These are phyloP conservation scores for Pherbina coryleti DNA, from an alignment of 2,888 invertebrate genomes.

Conservation along the genomic window DNA sequence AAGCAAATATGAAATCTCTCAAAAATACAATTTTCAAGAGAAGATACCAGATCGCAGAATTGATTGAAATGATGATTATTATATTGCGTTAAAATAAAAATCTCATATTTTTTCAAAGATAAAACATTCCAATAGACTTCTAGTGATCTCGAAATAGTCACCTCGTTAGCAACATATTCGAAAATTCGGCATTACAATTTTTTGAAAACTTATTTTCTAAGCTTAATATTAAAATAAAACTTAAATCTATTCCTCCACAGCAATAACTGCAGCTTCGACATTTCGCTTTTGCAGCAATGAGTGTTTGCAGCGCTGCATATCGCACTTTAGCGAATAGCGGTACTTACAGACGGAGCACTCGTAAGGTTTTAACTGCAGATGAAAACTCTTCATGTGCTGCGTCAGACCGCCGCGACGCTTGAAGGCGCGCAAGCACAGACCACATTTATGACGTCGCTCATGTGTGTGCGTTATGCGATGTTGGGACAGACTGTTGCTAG, in stretches of 20 bases:
- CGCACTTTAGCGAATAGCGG: conserved; percentile 66
- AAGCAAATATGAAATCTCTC: too few relatives aligned
- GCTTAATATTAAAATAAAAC: neutral
- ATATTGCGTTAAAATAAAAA: too few relatives aligned
- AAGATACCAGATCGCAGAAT: too few relatives aligned
- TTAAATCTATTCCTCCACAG: neutral
- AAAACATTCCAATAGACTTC: too few relatives aligned
- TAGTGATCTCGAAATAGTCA: too few relatives aligned
- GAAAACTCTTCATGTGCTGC: conserved; percentile 67
- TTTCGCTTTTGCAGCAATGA: conserved; percentile 48
- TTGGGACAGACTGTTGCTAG: conserved; percentile 59
- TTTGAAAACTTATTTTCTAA: neutral
- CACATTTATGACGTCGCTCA: conserved; percentile 63
- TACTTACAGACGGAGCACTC: conserved; percentile 65
- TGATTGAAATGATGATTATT: too few relatives aligned
- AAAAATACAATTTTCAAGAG: too few relatives aligned
- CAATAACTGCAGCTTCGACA: neutral
- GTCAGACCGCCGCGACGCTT: conserved; percentile 66
- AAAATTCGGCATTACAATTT: neutral
- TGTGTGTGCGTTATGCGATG: conserved; percentile 66
- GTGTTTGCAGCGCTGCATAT: conserved; percentile 68
- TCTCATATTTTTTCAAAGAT: too few relatives aligned
- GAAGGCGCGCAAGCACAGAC: conserved; percentile 63
- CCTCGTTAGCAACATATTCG: neutral
- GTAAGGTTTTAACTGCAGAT: conserved; percentile 66